phyloP scores from a whole-genome alignment of 2,797 vertebrate genomes.

The Gephyroberyx darwinii region DNA sequence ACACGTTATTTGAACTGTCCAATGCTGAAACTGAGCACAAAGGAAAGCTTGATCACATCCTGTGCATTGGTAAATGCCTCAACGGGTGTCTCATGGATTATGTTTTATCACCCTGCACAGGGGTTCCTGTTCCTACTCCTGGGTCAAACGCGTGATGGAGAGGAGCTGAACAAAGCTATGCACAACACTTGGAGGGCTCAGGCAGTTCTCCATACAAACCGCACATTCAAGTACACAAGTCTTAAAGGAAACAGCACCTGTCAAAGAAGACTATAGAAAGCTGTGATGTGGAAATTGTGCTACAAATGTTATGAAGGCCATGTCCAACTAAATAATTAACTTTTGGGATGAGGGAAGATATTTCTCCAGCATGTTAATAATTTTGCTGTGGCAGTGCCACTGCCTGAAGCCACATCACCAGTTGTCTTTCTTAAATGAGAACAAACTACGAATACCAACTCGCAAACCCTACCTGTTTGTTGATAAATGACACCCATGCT shows the following conservation, averaged over 20 bases:
- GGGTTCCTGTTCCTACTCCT: too few relatives aligned
- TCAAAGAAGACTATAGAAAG: not conserved
- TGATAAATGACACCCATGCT: conserved; percentile 47
- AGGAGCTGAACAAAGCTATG: too few relatives aligned
- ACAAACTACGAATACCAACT: conserved; percentile 11
- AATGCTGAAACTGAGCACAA: too few relatives aligned
- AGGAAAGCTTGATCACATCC: too few relatives aligned
- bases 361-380: conserved; percentile 35
- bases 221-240: not conserved
- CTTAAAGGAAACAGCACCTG: conserved; percentile 10
- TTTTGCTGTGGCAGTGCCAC: not conserved
- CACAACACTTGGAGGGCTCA: too few relatives aligned
- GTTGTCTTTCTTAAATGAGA: conserved; percentile 14
- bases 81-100: too few relatives aligned
- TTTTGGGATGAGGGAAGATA: conserved; percentile 9
- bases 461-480: not conserved
- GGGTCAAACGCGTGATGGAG: too few relatives aligned
- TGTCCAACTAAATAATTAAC: conserved; percentile 46
- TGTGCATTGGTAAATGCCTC: too few relatives aligned
- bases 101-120: too few relatives aligned
- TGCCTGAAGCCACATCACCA: conserved; percentile 18
- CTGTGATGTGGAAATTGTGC: conserved; percentile 19
- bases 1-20: too few relatives aligned
- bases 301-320: conserved; percentile 16
- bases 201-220: too few relatives aligned